Evolutionary conservation across 2,888 invertebrate species (phyloP).

Genomic region (Plebejus anna): DNA sequence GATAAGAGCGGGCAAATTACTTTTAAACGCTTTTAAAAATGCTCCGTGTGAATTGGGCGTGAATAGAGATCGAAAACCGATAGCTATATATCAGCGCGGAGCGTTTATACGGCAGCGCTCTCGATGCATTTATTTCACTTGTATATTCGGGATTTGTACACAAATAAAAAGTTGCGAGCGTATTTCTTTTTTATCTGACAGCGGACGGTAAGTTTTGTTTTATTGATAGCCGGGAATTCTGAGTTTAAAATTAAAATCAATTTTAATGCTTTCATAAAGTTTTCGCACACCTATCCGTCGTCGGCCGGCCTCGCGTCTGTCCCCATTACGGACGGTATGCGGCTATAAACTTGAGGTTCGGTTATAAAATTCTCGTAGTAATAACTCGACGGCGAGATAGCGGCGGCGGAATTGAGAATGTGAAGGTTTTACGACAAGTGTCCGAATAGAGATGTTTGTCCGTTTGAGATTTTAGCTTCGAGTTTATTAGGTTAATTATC

Average conservation of each 20-base stretch:
- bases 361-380: constrained; percentile 20
- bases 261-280: neutral
- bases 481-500: constrained; percentile 1
- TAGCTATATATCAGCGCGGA: constrained; percentile 42
- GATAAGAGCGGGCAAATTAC: constrained; percentile 50
- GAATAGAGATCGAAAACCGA: constrained; percentile 56
- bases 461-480: constrained; percentile 17
- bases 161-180: neutral
- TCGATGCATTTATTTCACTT: constrained; percentile 24
- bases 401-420: constrained; percentile 6
- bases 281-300: neutral
- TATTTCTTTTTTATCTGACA: constrained; percentile 1
- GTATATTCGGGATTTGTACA: constrained; percentile 19
- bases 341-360: constrained; percentile 7
- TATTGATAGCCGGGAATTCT: neutral
- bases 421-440: constrained; percentile 7
- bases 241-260: neutral
- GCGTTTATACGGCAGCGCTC: constrained; percentile 7
- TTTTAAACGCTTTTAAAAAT: constrained; percentile 51
- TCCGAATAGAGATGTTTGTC: neutral
- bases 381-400: constrained; percentile 11
- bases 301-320: neutral
- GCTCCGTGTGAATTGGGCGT: constrained; percentile 47
- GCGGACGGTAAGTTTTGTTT: neutral
- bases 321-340: constrained; percentile 9